Evolutionary conservation across 2,113 vertebrate genomes (phyloP), one percentile per base, ranked within the genome.

Genomic region (Notiomystis cincta): DNA sequence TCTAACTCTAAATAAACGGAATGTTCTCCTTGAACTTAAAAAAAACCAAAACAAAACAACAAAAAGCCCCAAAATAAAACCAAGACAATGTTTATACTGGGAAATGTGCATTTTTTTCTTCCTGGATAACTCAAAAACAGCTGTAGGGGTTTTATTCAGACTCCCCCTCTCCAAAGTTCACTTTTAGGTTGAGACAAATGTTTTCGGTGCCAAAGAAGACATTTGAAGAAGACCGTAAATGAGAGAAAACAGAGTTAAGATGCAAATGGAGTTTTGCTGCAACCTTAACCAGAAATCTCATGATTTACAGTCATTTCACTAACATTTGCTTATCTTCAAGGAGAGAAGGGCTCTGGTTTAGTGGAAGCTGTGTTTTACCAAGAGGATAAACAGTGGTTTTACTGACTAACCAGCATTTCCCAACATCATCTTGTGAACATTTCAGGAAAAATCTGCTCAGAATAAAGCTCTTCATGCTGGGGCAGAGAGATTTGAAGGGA

Each of bases 51-150:
- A 27, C 44, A 42, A 83, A 87, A 50, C 81, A 87, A 81, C 89
- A 67, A 85, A 82, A 83, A 48, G 2, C 1, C 22, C 44, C 50
- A 27, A 89, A 95, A 91, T 84, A 93, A 94, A 96, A 77, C 75
- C 35, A 58, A 78, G 87, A 90, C 67, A 75, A 91, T 97, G 94
- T 97, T 97, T 97, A 96, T 93, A 85, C 70, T 89, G 84, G 78
- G 76, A 96, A 96, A 94, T 65, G 87, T 83, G 85, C 76, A 28
- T 96, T 97, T 95, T 96, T 95, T 69, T 51, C 94, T 67, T 92
- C 85, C 78, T 96, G 83, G 86, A 87, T 89, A 88, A 96, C 80
- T 97, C 71, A 89, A 88, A 95, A 97, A 70, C 97, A 97, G 86
- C 97, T 97, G 95, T 90, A 90, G 93, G 62, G 92, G 79, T 91